Evolutionary conservation across 2,888 invertebrate genomes (phyloP), one percentile per base, ranked within the genome.

Genomic region (Watsonalla binaria): DNA sequence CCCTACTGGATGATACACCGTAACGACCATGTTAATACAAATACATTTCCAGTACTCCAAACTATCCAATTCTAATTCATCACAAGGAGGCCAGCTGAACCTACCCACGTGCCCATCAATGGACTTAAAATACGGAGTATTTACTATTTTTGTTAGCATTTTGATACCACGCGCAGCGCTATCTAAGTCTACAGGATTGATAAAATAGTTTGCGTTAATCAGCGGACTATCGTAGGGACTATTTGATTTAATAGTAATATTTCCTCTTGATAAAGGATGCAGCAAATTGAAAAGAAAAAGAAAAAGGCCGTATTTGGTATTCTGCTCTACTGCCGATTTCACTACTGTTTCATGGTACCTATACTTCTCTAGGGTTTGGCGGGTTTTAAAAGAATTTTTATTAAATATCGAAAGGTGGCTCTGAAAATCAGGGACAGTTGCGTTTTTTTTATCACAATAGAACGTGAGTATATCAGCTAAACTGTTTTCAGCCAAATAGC

Each of bases 1-100:
- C 34, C 94, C 93, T 9, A 92, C 92, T 0, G 94, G 94, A 78
- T 95, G 94, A 65, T 93, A 94, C 45, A 94, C 92, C n/a, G 66
- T 64, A 5, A 57, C 46, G 0, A 65, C 63, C 37, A 66, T 56
- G 68, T 94, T 94, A 15, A 93, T 74, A 46, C 61, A 59, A 51
- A 65, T 58, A 51, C 68, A 68, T 51, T 58, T 54, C 66, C 68
- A 66, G 46, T 68, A 68, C n/a, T 59, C 52, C 7, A 54, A 51
- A 50, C 62, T 65, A 45, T 62, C 61, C 4, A 65, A 49, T 45
- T 57, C 57, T 11, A 60, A 56, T 6, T 49, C 24, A 48, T 66
- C 55, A 52, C 68, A 68, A n/a, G 62, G 61, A 6, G 54, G 58
- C 62, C 59, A 66, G 6, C 57, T 50, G 6, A 66, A 51, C 51